A percentile compares a stretch with the other conserved stretches of the same genome.
Evolutionary conservation across 2,888 invertebrate genomes (phyloP).

Genomic region (Trissolcus brochymenae): DNA sequence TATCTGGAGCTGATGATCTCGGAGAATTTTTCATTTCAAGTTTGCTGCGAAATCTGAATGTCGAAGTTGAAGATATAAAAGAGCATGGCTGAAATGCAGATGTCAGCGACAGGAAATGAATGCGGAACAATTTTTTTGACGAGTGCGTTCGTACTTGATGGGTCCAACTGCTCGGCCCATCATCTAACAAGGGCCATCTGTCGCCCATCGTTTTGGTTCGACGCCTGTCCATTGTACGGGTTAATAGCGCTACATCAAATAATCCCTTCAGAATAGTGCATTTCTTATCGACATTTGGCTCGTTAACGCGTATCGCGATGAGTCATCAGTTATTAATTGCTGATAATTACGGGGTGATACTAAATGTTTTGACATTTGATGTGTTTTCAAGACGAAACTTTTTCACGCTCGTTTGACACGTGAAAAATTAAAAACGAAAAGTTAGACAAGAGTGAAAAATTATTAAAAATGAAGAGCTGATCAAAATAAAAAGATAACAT

Average conservation of each 20-base stretch:
- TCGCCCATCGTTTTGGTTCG: conserved; percentile 47
- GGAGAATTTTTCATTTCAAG: conserved; percentile 16
- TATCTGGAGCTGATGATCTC: not conserved
- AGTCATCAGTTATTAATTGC: conserved; percentile 42
- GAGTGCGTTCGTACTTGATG: conserved; percentile 33
- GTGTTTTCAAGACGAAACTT: too few relatives aligned
- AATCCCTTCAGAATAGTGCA: conserved; percentile 33
- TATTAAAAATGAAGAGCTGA: too few relatives aligned
- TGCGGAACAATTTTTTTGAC: conserved; percentile 37
- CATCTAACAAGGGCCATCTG: conserved; percentile 52
- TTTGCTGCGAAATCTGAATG: conserved; percentile 13
- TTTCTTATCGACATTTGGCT: conserved; percentile 50
- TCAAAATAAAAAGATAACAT: too few relatives aligned
- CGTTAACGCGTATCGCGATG: conserved; percentile 30
- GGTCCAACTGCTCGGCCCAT: conserved; percentile 44
- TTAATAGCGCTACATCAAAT: conserved; percentile 49
- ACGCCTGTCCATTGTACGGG: conserved; percentile 46
- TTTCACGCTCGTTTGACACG: too few relatives aligned
- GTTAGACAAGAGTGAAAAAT: too few relatives aligned
- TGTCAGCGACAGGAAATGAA: conserved; percentile 34
- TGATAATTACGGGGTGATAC: conserved; percentile 23
- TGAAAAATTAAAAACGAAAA: too few relatives aligned
- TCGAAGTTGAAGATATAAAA: conserved; percentile 18
- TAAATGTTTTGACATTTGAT: not conserved
- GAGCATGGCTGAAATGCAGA: conserved; percentile 28